Base-by-base conservation (phyloP, 2,113 vertebrate species). In the Pyrgilauda ruficollis region DNA sequence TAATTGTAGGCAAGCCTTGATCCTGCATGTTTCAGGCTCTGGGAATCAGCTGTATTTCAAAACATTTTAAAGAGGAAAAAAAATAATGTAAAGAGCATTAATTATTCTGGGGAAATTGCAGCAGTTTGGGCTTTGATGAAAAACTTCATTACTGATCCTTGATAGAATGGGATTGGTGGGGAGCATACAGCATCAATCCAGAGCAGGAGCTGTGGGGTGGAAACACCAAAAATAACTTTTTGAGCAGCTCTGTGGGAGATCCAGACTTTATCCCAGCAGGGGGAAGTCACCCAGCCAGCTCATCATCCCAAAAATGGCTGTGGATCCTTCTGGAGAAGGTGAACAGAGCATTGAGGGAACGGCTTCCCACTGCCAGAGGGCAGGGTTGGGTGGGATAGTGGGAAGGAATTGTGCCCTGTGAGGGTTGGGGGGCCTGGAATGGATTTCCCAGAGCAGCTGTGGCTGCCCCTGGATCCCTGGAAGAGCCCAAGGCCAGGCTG, bases 301-400 rank as follows among this genome's bases (percentile, higher is more conserved):
- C 76, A 1, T 41, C 67, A 39, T 75, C 61, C 87, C 78, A n/a
- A 17, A 67, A 75, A 21, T 0, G 53, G 22, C 44, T n/a, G 23
- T 0, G 4, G 10, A 58, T 47, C 37, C 37, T 52, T 9, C 43
- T 15, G 73, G 43, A n/a, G 52, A 47, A 58, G n/a, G 67, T 10
- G 62, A 61, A 44, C 30, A 7, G 11, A 7, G 11, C 24, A 9
- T 2, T 10, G 39, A 8, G 46, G 39, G 14, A 80, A 27, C 7
- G 16, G 27, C 19, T 33, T 56, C 66, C 22, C 30, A 21, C 16
- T 72, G 58, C 35, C 49, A 18, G 56, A 15, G 49, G 50, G 26
- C 50, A 50, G 58, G 26, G 9, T 0, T 0, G 0, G 76, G 2
- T 33, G 68, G 37, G 59, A 24, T 16, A 19, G 1, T 9, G 59